phyloP scores from a whole-genome alignment of 2,888 invertebrate species.

The Celastrina argiolus region DNA sequence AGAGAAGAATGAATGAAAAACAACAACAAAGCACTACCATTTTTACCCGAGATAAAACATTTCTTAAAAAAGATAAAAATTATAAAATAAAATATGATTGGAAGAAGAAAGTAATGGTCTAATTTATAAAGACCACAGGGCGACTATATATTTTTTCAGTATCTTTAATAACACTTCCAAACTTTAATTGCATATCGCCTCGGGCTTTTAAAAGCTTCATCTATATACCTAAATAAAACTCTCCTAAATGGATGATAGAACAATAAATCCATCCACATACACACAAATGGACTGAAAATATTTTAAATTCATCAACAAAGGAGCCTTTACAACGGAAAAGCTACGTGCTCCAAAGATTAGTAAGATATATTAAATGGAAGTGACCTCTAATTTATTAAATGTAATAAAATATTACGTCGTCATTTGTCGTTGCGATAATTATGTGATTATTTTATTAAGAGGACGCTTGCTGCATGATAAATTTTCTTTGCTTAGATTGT shows the following conservation, averaged over 20 bases:
- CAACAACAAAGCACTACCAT: too few relatives aligned
- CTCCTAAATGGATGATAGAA: not conserved
- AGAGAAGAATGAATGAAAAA: too few relatives aligned
- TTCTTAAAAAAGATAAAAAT: too few relatives aligned
- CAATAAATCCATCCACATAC: not conserved
- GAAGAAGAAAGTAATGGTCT: too few relatives aligned
- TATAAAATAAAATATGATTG: too few relatives aligned
- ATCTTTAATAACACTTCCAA: not conserved
- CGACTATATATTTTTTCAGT: not conserved
- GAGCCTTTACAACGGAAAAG: not conserved
- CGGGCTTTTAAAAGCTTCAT: not conserved
- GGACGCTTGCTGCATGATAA: too few relatives aligned
- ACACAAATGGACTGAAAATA: not conserved
- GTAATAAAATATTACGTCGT: too few relatives aligned
- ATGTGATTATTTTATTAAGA: too few relatives aligned
- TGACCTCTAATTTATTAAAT: not conserved
- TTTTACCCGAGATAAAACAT: too few relatives aligned
- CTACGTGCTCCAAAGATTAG: not conserved
- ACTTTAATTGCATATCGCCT: not conserved
- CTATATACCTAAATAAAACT: not conserved
- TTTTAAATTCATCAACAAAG: conserved; percentile 2
- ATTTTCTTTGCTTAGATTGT: too few relatives aligned
- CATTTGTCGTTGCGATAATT: too few relatives aligned
- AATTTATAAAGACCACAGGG: too few relatives aligned
- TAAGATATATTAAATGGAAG: not conserved